These are phyloP conservation scores for Hydroisotoma schaefferi DNA, from an alignment of 2,888 invertebrate genomes.

Conservation along the genomic window DNA sequence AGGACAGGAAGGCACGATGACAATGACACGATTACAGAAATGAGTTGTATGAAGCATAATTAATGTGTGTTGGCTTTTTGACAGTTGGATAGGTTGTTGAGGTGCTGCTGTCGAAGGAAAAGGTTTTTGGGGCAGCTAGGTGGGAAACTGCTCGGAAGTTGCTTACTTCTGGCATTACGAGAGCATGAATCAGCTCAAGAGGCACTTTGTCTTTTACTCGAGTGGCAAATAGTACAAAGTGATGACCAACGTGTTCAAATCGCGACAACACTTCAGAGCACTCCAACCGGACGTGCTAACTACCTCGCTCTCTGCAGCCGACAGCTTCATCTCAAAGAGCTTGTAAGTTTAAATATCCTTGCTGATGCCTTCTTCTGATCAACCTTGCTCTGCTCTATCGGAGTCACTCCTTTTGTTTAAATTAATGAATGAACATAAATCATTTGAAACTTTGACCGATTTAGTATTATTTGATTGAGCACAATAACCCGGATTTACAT, in stretches of 20 bases:
- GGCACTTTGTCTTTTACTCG: constrained; percentile 70
- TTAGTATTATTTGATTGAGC: no score
- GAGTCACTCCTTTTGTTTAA: no score
- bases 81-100: constrained; percentile 61
- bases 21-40: no score
- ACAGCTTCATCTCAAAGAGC: constrained; percentile 67
- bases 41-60: not conserved
- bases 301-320: constrained; percentile 69
- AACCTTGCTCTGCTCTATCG: no score
- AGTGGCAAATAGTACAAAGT: constrained; percentile 66
- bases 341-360: constrained; percentile 60
- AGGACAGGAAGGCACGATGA: no score
- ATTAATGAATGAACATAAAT: no score
- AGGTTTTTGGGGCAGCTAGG: constrained; percentile 66
- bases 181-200: constrained; percentile 64
- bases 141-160: constrained; percentile 67
- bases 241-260: constrained; percentile 61
- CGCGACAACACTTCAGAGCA: constrained; percentile 70
- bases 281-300: constrained; percentile 64
- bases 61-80: constrained; percentile 3
- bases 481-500: no score
- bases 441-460: no score
- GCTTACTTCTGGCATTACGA: constrained; percentile 67
- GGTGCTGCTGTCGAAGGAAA: constrained; percentile 70
- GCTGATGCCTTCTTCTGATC: no score